phyloP scores from a whole-genome alignment of 2,888 invertebrate genomes.

The Nephrocerus scutellatus region DNA sequence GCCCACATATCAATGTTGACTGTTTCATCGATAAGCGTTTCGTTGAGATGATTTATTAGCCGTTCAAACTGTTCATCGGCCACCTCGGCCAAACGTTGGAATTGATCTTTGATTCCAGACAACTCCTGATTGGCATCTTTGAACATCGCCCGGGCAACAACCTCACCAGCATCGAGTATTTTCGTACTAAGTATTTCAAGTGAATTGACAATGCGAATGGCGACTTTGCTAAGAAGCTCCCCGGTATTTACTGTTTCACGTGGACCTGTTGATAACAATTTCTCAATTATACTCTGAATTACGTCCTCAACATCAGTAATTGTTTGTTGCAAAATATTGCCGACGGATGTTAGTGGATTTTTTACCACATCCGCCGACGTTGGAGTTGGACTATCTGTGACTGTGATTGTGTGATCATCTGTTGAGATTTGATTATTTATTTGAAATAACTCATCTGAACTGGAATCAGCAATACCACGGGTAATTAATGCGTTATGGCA shows the following conservation, averaged over 20 bases:
- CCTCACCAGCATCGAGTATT: conserved; percentile 22
- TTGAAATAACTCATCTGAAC: too few relatives aligned
- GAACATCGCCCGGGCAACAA: conserved; percentile 21
- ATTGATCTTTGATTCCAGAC: conserved; percentile 21
- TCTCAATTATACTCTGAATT: conserved; percentile 16
- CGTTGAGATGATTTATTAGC: conserved; percentile 28
- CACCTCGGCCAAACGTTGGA: conserved; percentile 23
- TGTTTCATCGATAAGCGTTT: conserved; percentile 30
- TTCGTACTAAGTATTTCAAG: conserved; percentile 22
- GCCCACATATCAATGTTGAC: conserved; percentile 30
- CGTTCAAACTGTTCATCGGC: conserved; percentile 27
- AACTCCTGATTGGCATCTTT: conserved; percentile 21
- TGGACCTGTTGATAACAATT: conserved; percentile 13
- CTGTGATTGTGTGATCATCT: too few relatives aligned
- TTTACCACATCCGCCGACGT: too few relatives aligned
- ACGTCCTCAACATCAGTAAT: conserved; percentile 18
- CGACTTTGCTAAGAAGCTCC: conserved; percentile 20
- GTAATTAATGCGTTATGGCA: too few relatives aligned
- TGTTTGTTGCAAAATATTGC: conserved; percentile 14
- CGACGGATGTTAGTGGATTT: too few relatives aligned
- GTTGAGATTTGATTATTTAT: too few relatives aligned
- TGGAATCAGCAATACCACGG: too few relatives aligned
- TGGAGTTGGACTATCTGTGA: too few relatives aligned
- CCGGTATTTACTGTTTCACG: conserved; percentile 18
- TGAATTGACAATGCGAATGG: conserved; percentile 19